Base-by-base conservation (phyloP, 2,797 vertebrate species). In the Pseudochirops corinnae region DNA sequence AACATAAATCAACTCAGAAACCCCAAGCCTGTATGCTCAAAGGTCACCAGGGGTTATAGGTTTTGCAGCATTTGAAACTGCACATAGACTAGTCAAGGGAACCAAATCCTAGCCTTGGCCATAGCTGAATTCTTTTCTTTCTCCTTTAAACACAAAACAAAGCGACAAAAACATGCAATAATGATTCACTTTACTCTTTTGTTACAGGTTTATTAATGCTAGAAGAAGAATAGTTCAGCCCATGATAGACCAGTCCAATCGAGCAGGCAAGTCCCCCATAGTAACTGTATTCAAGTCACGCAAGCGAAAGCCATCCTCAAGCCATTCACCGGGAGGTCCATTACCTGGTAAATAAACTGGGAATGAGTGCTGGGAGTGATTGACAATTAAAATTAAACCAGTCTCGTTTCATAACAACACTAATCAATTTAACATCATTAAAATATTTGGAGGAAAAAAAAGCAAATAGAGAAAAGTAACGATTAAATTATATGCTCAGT, bases 141-240 rank as follows among this genome's bases (percentile, higher is more conserved):
- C 91, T 87, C 91, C 94, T 91, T 96, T 93, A 21, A 56, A 96
- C 3, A 50, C 24, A 11, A 46, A 50, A 26, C 39, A 50, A 87
- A 87, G 24, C 28, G 10, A 55, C 50, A 55, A 91, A 55, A 55
- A 91, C 50, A 91, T 53, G 93, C 52, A 94, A 93, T 98, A 98
- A 99, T 94, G 24, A 0, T 96, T 96, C 95, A 58, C 95, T 98
- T 96, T 98, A 29, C 96, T 98, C 96, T 97, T 97, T 98, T 98
- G 90, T 98, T 99, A 55, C 99, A 99, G 99, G 99, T 99, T 99
- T 99, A 99, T 99, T 98, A 99, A 99, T 91, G 99, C 99, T 98
- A 99, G 99, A 99, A 99, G 99, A 99, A 99, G 99, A 99, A 99
- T 99, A 99, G 99, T 99, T 97, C 99, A 99, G 98, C 99, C 99